Evolutionary conservation across 2,888 invertebrate genomes (phyloP), one percentile per base, ranked within the genome.

Genomic region (Dendrolimus houi): DNA sequence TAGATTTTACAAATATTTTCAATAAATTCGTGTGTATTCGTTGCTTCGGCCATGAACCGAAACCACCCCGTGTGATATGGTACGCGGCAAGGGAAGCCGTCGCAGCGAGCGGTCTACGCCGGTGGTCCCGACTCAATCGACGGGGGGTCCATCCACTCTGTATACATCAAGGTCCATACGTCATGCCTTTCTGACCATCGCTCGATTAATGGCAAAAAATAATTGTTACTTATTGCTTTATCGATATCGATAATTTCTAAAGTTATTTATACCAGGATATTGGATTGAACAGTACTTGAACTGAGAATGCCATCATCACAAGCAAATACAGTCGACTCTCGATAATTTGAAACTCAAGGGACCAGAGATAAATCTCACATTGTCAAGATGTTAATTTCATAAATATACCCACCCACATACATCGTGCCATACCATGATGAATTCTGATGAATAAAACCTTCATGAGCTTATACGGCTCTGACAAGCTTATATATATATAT

Each of bases 61-160:
- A 47, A 10, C 47, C 47, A 47, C 47, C 47, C 47, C 47, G 47
- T 47, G 63, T 59, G 53, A 55, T 53, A 64, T 59, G 53, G 58
- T 53, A 53, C 54, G 55, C 53, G 47, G 56, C 58, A 60, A 29
- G 29, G 29, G 29, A 29, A 62, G 60, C 58, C 57, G 56, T 54
- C 73, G 54, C 73, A 69, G 74, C 67, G 67, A 68, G 71, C 60
- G 67, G 66, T 67, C 77, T 62, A 62, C 70, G 68, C 67, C 64
- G 77, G 77, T 77, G 77, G 77, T 77, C 77, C 66, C 61, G 53
- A 60, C 42, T 52, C 41, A 66, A 17, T 52, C 64, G 59, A 64
- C 65, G 68, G 72, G 73, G 68, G 74, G 71, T 59, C 70, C 60
- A 56, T 58, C 59, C 61, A 47, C 47, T 47, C 47, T 47, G 47